Evolutionary conservation across 2,113 vertebrate genomes (phyloP).

Genomic region (Shinisaurus crocodilurus): DNA sequence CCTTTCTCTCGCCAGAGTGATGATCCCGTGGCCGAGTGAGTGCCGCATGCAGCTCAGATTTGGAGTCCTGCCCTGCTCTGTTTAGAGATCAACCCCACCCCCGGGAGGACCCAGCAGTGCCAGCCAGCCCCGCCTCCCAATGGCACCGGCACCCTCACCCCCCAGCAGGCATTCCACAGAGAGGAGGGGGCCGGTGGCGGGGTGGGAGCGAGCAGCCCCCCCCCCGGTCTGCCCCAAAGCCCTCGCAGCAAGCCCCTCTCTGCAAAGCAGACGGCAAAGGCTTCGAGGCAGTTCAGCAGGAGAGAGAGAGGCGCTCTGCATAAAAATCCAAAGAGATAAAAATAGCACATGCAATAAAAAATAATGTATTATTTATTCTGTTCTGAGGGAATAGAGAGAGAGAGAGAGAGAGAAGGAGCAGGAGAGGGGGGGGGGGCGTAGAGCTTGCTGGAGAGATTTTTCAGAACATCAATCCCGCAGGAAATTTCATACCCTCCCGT

Average conservation of each 20-base stretch:
- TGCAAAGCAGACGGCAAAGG: not conserved
- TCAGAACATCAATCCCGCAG: slow-evolving; percentile 10
- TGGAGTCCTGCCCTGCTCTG: not conserved
- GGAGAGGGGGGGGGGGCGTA: not conserved
- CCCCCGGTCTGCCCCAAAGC: too few relatives aligned
- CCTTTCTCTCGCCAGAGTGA: not conserved
- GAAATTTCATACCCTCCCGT: not conserved
- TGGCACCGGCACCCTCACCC: not conserved
- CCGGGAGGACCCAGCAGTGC: not conserved
- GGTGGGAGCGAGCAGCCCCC: too few relatives aligned
- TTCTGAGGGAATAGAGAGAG: slow-evolving; percentile 19
- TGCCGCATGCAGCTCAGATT: not conserved
- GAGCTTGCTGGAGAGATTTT: slow-evolving; percentile 4
- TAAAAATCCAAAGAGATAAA: slow-evolving; percentile 50
- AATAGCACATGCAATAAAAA: slow-evolving; percentile 55
- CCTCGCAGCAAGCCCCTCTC: not conserved
- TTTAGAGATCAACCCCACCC: too few relatives aligned
- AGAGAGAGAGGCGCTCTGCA: not conserved
- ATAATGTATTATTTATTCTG: slow-evolving; percentile 57
- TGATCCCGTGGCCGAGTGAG: too few relatives aligned
- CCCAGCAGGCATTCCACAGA: not conserved
- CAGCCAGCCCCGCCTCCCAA: too few relatives aligned
- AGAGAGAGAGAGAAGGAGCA: not conserved
- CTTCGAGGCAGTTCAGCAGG: accelerated
- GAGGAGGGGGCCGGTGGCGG: not conserved